Evolutionary conservation across 1,140 invertebrate genomes (phyloP).

Genomic region (Popillia japonica): DNA sequence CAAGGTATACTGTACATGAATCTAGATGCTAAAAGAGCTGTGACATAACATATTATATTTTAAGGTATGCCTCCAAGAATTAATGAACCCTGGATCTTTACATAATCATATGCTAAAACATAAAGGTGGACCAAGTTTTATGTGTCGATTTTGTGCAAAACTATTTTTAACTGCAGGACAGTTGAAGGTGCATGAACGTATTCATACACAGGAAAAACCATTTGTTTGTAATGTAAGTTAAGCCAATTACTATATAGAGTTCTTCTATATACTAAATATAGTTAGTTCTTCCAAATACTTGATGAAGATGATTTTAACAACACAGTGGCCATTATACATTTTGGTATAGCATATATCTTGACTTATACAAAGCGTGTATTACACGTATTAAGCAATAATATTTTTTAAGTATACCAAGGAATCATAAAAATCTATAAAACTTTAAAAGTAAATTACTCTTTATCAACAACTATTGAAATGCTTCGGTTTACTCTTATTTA

Average conservation of each 20-base stretch:
- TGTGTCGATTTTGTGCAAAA: conserved; percentile 63
- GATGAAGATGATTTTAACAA: no score
- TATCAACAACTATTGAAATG: no score
- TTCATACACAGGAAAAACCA: conserved; percentile 63
- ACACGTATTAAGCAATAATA: no score
- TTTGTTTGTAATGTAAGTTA: conserved; percentile 62
- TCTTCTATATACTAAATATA: no score
- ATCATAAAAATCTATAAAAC: no score
- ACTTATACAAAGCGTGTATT: no score
- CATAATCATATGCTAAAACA: conserved; percentile 61
- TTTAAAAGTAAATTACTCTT: no score
- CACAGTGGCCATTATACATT: no score
- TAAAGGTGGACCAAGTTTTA: conserved; percentile 60
- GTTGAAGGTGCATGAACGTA: conserved; percentile 58
- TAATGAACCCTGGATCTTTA: conserved; percentile 58
- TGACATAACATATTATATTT: not conserved
- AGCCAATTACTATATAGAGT: not conserved
- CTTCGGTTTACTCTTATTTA: no score
- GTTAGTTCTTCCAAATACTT: no score
- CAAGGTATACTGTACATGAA: conserved; percentile 41
- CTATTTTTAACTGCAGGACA: conserved; percentile 55
- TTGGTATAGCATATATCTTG: no score
- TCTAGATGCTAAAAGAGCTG: not conserved
- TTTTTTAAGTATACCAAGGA: no score
- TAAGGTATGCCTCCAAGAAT: conserved; percentile 58